Conservation (phyloP, 23 tunicate species). For the Styela clava region DNA sequence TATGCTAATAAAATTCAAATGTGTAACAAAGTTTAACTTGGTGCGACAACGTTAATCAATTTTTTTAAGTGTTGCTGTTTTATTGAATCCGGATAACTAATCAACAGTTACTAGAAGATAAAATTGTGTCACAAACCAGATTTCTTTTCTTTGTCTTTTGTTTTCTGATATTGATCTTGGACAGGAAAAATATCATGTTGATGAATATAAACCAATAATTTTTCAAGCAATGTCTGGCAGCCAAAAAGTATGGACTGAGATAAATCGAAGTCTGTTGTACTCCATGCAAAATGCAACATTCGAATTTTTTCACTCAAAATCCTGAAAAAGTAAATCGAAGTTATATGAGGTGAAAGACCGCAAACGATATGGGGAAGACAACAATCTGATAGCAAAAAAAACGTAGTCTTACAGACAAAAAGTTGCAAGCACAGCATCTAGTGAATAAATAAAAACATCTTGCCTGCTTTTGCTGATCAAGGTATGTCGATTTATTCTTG, state of each 20-base stretch:
- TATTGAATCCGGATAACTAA: no score
- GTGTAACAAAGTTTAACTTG: no score
- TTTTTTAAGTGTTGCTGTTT: no score
- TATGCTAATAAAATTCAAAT: no score
- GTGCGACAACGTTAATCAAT: no score
- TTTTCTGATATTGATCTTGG: not conserved
- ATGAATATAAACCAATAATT: not conserved
- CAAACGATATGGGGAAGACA: no score
- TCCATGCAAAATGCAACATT: slow-evolving; percentile 16
- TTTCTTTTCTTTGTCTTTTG: not conserved
- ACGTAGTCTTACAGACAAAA: no score
- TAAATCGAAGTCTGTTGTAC: not conserved
- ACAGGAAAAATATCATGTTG: not conserved
- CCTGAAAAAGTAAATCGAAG: not conserved
- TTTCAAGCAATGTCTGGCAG: slow-evolving; percentile 9
- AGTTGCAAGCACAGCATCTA: no score
- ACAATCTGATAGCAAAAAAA: no score
- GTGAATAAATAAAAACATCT: no score
- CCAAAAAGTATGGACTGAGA: slow-evolving; percentile 12
- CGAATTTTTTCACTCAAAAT: not conserved
- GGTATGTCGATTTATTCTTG: not conserved
- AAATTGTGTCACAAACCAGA: not conserved
- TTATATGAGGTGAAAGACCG: no score
- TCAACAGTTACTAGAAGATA: no score
- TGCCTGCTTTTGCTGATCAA: not conserved